Conservation (phyloP, 2,888 invertebrate genomes). For the Sicus ferrugineus region DNA sequence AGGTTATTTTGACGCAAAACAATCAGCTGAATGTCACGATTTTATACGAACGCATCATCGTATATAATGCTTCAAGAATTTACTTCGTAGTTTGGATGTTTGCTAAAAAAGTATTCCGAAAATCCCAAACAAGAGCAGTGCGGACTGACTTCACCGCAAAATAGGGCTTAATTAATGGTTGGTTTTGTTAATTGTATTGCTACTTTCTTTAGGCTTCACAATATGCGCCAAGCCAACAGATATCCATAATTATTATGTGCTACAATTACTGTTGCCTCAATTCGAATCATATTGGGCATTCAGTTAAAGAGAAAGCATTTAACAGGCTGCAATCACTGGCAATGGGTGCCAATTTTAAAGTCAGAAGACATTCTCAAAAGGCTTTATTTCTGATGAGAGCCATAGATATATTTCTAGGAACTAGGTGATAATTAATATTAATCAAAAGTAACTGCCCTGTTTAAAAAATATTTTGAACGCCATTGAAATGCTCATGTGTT, state of each 20-base stretch:
- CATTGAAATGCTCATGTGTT: background rate
- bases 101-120: too few species aligned
- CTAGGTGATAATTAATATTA: background rate
- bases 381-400: slow-evolving; percentile 49
- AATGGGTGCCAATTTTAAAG: slow-evolving; percentile 84
- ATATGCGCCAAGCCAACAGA: slow-evolving; percentile 49
- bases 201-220: slow-evolving; percentile 32
- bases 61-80: slow-evolving; percentile 38
- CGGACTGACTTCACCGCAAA: background rate
- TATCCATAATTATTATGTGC: slow-evolving; percentile 53
- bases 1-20: slow-evolving; percentile 51
- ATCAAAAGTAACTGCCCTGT: too few species aligned
- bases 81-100: too few species aligned
- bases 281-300: slow-evolving; percentile 15
- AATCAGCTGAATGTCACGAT: slow-evolving; percentile 60
- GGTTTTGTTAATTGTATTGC: too few species aligned
- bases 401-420: slow-evolving; percentile 37
- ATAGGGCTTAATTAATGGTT: too few species aligned
- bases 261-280: slow-evolving; percentile 44
- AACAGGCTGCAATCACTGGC: slow-evolving; percentile 73
- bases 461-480: background rate
- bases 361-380: slow-evolving; percentile 78
- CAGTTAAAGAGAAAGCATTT: slow-evolving; percentile 36
- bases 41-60: slow-evolving; percentile 55
- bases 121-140: background rate